These are phyloP conservation scores for Atta texana DNA, from an alignment of 1,140 invertebrate genomes.

Conservation along the genomic window DNA sequence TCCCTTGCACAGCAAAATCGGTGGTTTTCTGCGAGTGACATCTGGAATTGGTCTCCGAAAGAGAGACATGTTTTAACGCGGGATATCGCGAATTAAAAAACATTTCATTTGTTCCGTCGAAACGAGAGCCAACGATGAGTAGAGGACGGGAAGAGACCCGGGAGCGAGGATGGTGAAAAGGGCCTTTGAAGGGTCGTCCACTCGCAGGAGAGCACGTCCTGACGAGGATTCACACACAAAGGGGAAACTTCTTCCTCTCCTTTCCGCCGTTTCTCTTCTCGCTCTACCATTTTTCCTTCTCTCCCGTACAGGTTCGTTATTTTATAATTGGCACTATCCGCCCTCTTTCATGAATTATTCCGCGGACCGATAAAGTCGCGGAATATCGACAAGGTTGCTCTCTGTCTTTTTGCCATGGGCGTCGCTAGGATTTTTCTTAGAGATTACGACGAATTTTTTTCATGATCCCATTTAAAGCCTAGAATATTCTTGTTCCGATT, in stretches of 20 bases:
- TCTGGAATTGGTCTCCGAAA: slow-evolving; percentile 69
- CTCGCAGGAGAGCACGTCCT: slow-evolving; percentile 62
- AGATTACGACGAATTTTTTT: not conserved
- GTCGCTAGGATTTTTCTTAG: slow-evolving; percentile 34
- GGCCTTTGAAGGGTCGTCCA: slow-evolving; percentile 57
- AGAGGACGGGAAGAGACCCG: not conserved
- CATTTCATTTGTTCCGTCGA: slow-evolving; percentile 54
- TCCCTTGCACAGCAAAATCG: slow-evolving; percentile 55
- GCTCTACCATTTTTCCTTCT: slow-evolving; percentile 63
- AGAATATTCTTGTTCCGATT: not conserved
- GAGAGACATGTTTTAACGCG: slow-evolving; percentile 68
- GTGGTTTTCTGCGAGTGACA: slow-evolving; percentile 71
- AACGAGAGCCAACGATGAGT: slow-evolving; percentile 30
- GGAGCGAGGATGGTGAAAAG: slow-evolving; percentile 41
- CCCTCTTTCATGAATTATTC: slow-evolving; percentile 82
- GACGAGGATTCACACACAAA: slow-evolving; percentile 67
- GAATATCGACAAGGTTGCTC: slow-evolving; percentile 76
- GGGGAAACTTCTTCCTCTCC: slow-evolving; percentile 71
- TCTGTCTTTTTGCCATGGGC: slow-evolving; percentile 41
- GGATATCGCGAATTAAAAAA: slow-evolving; percentile 73
- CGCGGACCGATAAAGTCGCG: slow-evolving; percentile 75
- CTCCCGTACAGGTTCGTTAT: slow-evolving; percentile 77
- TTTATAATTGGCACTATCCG: slow-evolving; percentile 83
- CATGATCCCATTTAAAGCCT: not conserved
- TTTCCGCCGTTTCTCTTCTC: slow-evolving; percentile 38